Evolutionary conservation across 1,140 invertebrate species (phyloP), one percentile per base, ranked within the genome.

Genomic region (Cataglyphis hispanica): DNA sequence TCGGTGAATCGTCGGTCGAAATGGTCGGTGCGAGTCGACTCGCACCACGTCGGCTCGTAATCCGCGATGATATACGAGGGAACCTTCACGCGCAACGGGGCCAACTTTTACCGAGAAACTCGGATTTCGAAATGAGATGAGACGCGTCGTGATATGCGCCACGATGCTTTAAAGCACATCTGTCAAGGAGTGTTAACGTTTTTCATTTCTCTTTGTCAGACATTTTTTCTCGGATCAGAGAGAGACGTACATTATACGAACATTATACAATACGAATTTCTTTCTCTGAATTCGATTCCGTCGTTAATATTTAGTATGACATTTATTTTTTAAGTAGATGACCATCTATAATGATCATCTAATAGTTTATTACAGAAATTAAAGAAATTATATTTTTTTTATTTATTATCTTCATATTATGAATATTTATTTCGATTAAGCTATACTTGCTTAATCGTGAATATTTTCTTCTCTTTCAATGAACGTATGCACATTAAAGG

Each of bases 91-190:
- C 70, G 76, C 64, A 86, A 89, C 77, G 72, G 64, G 72, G 78
- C 46, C 87, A 80, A 89, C 84, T 89, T 89, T 84, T 89, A 89
- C 78, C 85, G 53, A 78, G 87, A 89, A 89, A 89, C 87, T 75
- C 46, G 58, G 88, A 86, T 89, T 89, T 89, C 77, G 60, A 81
- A 37, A 19, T 53, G 37, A 81, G 78, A 78, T 37, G 25, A 72
- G 78, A 78, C 56, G 34, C 43, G 61, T 53, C 63, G 61, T 50
- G 77, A 81, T 70, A 58, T 11, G 64, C n/a, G 22, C 64, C 27
- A 25, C 37, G 25, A 64, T 63, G 31, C 31, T 40, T 40, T 56
- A 69, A 80, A 69, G 22, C 25, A 22, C 22, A 53, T 43, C 66
- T 72, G 53, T 70, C 19, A 66, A 40, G 50, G 0, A n/a, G 5